These are phyloP conservation scores for Exaiptasia diaphana DNA, from an alignment of 64 coral and sea anemone species.

Conservation along the genomic window DNA sequence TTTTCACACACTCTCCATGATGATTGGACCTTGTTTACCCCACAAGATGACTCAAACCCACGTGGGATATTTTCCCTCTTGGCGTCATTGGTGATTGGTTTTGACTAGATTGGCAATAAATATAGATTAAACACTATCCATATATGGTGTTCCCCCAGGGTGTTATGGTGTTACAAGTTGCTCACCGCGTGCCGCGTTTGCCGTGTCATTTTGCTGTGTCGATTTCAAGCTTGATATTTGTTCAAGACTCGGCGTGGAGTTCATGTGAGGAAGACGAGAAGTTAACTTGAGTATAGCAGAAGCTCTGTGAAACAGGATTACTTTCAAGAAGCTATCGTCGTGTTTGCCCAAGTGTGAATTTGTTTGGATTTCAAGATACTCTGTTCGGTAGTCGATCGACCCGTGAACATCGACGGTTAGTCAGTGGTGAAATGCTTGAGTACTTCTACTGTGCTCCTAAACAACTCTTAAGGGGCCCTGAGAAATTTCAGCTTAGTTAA, in stretches of 20 bases:
- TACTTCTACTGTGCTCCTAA: slow-evolving; percentile 87
- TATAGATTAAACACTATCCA: slow-evolving; percentile 99
- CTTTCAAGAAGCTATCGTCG: neutral
- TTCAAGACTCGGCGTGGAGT: slow-evolving; percentile 62
- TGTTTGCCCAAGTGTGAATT: neutral
- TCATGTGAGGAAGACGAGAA: neutral
- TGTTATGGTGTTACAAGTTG: slow-evolving; percentile 98
- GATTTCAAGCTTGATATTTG: slow-evolving; percentile 97
- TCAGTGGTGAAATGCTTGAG: slow-evolving; percentile 87
- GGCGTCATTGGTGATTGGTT: slow-evolving; percentile 99
- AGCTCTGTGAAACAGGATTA: neutral
- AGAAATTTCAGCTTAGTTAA: slow-evolving; percentile 75
- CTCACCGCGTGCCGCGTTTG: slow-evolving; percentile 94
- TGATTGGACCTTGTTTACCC: slow-evolving; percentile 99
- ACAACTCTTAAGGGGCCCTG: slow-evolving; percentile 77
- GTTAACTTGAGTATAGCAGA: slow-evolving; percentile 4
- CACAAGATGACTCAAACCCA: slow-evolving; percentile 93
- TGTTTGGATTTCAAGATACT: slow-evolving; percentile 9
- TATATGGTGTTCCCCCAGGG: slow-evolving; percentile 96
- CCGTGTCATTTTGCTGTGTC: slow-evolving; percentile 99
- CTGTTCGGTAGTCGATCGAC: neutral
- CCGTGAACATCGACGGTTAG: slow-evolving; percentile 76
- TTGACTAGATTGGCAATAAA: slow-evolving; percentile 99
- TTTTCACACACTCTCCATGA: slow-evolving; percentile 87
- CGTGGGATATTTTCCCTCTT: slow-evolving; percentile 99